Base-by-base conservation (phyloP, 2,888 invertebrate genomes). In the Limenitis camilla region DNA sequence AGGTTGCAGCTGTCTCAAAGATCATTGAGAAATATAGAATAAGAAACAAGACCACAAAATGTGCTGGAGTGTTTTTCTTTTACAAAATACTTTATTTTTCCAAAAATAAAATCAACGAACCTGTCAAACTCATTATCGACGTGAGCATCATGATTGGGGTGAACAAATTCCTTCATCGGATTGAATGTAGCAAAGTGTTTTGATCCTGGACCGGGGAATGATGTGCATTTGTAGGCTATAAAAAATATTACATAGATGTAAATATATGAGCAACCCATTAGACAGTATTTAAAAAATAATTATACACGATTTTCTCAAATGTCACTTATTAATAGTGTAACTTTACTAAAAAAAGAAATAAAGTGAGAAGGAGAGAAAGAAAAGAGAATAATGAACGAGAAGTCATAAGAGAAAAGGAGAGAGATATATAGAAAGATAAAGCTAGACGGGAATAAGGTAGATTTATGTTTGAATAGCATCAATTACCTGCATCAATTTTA, bases 311-410 rank as follows among this genome's bases (percentile, higher is more conserved):
- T n/a, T n/a, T n/a, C n/a, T n/a, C n/a, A n/a, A n/a, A n/a, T n/a
- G n/a, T n/a, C n/a, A n/a, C n/a, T n/a, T n/a, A n/a, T n/a, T n/a
- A n/a, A n/a, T n/a, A n/a, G n/a, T n/a, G n/a, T n/a, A n/a, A n/a
- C n/a, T n/a, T n/a, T n/a, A n/a, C n/a, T n/a, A n/a, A n/a, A n/a
- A n/a, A n/a, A n/a, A n/a, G n/a, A 98, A 98, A 78, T 98, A 94
- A 71, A 98, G 98, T 78, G 97, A 97, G 76, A 98, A 98, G 71
- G 95, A 94, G 73, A 75, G 98, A 43, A 91, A 93, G 40, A 98
- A 98, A 68, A 90, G 91, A 40, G 88, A 88, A 56, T 93, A 91
- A 59, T 81, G 89, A 39, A 89, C 91, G 6, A 92, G n/a, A n/a
- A n/a, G n/a, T n/a, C n/a, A n/a, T n/a, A n/a, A n/a, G n/a, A n/a